Percentiles rank a stretch among this genome's conserved stretches.
Evolutionary conservation across 1,140 invertebrate species (phyloP).

Genomic region (Manduca sexta): DNA sequence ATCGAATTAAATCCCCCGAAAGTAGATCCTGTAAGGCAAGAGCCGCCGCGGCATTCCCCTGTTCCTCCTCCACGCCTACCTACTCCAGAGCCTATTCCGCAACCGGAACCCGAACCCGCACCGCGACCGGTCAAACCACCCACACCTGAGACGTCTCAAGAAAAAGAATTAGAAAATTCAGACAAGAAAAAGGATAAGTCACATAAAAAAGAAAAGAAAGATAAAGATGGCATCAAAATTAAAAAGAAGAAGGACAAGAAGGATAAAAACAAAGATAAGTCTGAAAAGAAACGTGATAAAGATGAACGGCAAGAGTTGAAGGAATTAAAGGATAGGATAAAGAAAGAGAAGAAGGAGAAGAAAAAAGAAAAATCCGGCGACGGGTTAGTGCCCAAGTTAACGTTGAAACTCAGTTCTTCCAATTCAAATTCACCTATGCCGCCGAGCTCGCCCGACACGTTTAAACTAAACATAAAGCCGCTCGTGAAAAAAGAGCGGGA

Average conservation of each 20-base stretch:
- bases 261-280: constrained; percentile 76
- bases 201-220: constrained; percentile 81
- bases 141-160: constrained; percentile 37
- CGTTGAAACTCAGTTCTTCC: constrained; percentile 82
- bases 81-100: constrained; percentile 20
- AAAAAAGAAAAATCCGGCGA: constrained; percentile 76
- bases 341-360: constrained; percentile 74
- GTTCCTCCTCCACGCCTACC: constrained; percentile 20
- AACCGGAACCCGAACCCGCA: constrained; percentile 24
- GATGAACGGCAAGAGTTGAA: constrained; percentile 75
- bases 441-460: constrained; percentile 77
- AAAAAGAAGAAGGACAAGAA: constrained; percentile 87
- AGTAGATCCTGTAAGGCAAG: constrained; percentile 43
- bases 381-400: constrained; percentile 83
- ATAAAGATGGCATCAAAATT: constrained; percentile 77
- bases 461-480: constrained; percentile 84
- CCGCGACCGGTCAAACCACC: constrained; percentile 22
- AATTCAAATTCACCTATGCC: constrained; percentile 75
- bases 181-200: constrained; percentile 80
- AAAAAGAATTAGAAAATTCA: constrained; percentile 68
- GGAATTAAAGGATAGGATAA: constrained; percentile 76
- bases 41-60: constrained; percentile 32
- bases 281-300: constrained; percentile 75
- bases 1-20: constrained; percentile 71
- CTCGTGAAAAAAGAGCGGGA: constrained; percentile 78